Percentiles rank a stretch among this genome's conserved stretches.
Evolutionary conservation across 2,797 vertebrate genomes (phyloP).

Genomic region (Manis pentadactyla): DNA sequence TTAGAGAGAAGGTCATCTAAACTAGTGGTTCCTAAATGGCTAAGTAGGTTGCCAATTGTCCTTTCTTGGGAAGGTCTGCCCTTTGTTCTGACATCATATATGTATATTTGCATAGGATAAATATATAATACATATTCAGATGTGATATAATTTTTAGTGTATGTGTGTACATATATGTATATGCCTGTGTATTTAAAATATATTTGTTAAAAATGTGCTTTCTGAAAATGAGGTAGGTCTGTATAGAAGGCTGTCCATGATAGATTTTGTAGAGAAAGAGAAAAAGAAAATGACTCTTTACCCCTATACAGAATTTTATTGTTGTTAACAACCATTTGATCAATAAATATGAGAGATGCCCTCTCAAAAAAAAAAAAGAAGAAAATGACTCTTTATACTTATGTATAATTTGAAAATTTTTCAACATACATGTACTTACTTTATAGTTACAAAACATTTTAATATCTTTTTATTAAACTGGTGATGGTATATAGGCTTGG

Average conservation of each 20-base stretch:
- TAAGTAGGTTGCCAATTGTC: background rate
- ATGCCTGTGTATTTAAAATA: background rate
- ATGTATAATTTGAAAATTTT: conserved; percentile 18
- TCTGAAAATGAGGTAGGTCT: conserved; percentile 24
- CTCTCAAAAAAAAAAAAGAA: conserved; percentile 22
- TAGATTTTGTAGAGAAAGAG: background rate
- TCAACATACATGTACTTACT: background rate
- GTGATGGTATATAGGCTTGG: background rate
- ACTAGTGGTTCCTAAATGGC: conserved; percentile 34
- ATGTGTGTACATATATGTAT: background rate
- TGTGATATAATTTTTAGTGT: background rate
- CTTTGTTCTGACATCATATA: conserved; percentile 46
- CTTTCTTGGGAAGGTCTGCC: background rate
- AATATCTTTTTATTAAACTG: background rate
- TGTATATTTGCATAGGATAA: background rate
- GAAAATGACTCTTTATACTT: conserved; percentile 24
- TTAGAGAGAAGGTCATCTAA: background rate
- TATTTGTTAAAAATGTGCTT: conserved; percentile 32
- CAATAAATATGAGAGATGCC: too few relatives aligned
- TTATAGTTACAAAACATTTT: conserved; percentile 46
- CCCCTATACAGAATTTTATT: too few relatives aligned
- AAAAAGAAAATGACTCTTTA: conserved; percentile 17
- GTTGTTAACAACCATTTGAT: too few relatives aligned
- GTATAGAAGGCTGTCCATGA: background rate
- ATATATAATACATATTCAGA: background rate